Conservation (phyloP, 2,888 invertebrate species). For the Trachelus iudaicus region DNA sequence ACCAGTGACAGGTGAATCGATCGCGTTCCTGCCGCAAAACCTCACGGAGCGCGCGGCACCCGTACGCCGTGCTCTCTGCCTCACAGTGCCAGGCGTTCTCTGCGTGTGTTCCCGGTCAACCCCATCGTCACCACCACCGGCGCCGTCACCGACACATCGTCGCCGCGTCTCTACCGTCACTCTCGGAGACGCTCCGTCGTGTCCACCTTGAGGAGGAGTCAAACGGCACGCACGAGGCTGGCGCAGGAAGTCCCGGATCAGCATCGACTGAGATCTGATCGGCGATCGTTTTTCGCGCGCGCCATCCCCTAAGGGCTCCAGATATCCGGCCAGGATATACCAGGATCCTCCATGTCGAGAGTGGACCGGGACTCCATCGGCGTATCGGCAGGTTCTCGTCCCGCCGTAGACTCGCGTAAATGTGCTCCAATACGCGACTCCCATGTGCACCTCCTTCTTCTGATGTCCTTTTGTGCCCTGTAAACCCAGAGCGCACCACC, state of each 20-base stretch:
- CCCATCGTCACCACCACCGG: background rate
- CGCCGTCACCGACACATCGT: background rate
- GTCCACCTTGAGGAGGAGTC: background rate
- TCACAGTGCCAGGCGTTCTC: background rate
- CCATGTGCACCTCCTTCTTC: constrained; percentile 39
- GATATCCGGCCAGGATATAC: background rate
- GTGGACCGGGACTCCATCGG: constrained; percentile 44
- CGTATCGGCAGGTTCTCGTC: constrained; percentile 38
- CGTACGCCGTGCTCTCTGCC: constrained; percentile 14
- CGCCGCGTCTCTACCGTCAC: background rate
- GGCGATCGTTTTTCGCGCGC: background rate
- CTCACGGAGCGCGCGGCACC: constrained; percentile 25
- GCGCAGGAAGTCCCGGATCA: background rate
- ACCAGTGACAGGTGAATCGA: constrained; percentile 61
- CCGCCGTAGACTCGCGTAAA: constrained; percentile 39
- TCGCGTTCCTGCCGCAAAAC: constrained; percentile 19
- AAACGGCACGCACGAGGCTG: background rate
- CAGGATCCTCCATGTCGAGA: constrained; percentile 40
- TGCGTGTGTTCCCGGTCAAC: background rate
- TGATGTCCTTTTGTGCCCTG: constrained; percentile 35
- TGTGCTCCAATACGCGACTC: constrained; percentile 40
- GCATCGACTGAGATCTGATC: background rate
- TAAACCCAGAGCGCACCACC: constrained; percentile 42
- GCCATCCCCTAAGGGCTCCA: background rate
- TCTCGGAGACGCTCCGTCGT: background rate